These are phyloP conservation scores for Porites evermanni DNA, from an alignment of 92 coral and sea anemone genomes.

Conservation along the genomic window DNA sequence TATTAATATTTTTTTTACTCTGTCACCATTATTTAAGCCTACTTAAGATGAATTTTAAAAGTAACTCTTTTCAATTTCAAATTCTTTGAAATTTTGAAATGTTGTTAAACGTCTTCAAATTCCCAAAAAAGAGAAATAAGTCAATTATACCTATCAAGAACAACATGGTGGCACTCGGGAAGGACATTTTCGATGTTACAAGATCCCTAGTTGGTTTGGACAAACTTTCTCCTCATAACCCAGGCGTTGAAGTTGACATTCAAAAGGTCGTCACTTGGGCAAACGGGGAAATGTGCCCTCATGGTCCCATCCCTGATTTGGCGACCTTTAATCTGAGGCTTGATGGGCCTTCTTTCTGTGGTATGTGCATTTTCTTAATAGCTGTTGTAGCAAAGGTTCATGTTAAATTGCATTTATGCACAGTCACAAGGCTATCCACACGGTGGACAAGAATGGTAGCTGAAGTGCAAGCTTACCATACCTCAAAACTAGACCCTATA, in stretches of 20 bases:
- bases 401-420: neutral
- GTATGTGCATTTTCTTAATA: neutral
- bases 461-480: too few relatives aligned
- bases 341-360: constrained; percentile 43
- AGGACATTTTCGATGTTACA: constrained; percentile 6
- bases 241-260: constrained; percentile 23
- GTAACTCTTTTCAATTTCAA: too few relatives aligned
- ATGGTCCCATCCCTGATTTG: constrained; percentile 8
- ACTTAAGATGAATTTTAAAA: too few relatives aligned
- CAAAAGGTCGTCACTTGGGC: constrained; percentile 22
- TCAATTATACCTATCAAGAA: constrained; percentile 27
- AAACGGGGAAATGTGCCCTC: constrained; percentile 31
- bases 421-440: too few relatives aligned
- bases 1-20: too few relatives aligned
- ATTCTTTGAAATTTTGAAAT: neutral
- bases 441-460: too few relatives aligned
- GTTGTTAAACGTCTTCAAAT: neutral
- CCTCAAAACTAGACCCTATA: too few relatives aligned
- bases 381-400: neutral
- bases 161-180: constrained; percentile 22
- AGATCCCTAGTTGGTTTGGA: constrained; percentile 18
- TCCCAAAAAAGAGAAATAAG: constrained; percentile 4
- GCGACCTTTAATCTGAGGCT: constrained; percentile 31
- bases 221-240: constrained; percentile 13
- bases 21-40: neutral